phyloP scores from a whole-genome alignment of 2,888 invertebrate species.

The Drosophila subsilvestris region DNA sequence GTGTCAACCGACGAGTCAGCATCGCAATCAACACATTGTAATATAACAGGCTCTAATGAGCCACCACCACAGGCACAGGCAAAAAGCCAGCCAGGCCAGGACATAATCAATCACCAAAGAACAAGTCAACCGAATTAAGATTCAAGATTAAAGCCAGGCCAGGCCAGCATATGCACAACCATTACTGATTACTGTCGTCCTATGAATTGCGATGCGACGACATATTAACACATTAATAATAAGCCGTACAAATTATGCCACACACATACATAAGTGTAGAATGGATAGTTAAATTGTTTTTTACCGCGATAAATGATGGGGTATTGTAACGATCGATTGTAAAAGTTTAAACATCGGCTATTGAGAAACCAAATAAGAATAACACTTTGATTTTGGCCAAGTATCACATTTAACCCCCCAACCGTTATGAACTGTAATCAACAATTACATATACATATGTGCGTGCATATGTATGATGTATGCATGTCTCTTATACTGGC shows the following conservation, averaged over 20 bases:
- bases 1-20: slow-evolving; percentile 5
- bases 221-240: not conserved
- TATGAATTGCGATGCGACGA: not conserved
- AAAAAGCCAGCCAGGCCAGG: slow-evolving; percentile 12
- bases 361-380: not conserved
- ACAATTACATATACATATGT: not conserved
- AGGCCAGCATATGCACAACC: not conserved
- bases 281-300: not conserved
- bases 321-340: too few species aligned
- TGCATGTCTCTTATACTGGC: not conserved
- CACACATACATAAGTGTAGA: not conserved
- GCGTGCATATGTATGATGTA: not conserved
- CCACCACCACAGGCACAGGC: slow-evolving; percentile 15
- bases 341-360: not conserved
- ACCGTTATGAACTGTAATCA: not conserved
- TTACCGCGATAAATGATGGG: not conserved
- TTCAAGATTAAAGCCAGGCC: slow-evolving; percentile 1
- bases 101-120: slow-evolving; percentile 50
- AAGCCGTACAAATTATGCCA: not conserved
- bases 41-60: slow-evolving; percentile 13
- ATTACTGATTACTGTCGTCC: not conserved
- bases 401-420: not conserved
- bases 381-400: not conserved
- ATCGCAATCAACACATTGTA: slow-evolving; percentile 24
- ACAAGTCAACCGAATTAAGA: slow-evolving; percentile 53